Percentiles rank a stretch among this genome's conserved stretches.
These are phyloP conservation scores for Callorhinus ursinus DNA, from an alignment of 2,113 vertebrate species.

Conservation along the genomic window DNA sequence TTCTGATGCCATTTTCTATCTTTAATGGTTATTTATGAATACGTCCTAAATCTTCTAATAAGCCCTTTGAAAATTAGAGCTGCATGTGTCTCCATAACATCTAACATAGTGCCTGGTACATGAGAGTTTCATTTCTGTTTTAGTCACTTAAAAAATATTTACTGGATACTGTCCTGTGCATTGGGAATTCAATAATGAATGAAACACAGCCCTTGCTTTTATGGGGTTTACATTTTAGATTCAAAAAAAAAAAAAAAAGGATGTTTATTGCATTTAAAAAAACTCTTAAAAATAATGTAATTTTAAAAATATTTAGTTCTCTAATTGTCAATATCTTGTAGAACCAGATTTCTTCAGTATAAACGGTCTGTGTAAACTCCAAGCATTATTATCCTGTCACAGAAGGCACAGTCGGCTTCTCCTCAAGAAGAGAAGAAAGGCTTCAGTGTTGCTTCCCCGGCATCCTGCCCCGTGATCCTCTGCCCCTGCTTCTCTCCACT, in stretches of 20 bases:
- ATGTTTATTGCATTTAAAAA: neutral
- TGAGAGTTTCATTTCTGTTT: neutral
- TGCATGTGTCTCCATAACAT: neutral
- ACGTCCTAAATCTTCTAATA: neutral
- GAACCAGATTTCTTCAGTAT: neutral
- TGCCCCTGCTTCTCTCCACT: neutral
- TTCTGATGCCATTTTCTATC: neutral
- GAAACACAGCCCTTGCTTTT: neutral
- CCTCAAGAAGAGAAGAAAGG: neutral
- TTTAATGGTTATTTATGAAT: neutral
- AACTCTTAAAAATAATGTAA: neutral
- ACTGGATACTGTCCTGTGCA: neutral
- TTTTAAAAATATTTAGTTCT: constrained; percentile 36
- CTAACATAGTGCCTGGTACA: neutral
- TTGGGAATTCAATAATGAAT: neutral
- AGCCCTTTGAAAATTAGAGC: neutral
- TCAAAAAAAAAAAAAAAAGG: neutral
- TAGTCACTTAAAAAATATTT: neutral
- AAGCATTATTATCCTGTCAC: neutral
- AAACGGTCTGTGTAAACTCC: neutral
- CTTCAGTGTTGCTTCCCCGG: neutral
- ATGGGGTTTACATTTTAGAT: neutral
- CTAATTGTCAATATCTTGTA: neutral
- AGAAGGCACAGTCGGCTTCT: neutral
- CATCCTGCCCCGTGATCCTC: neutral